Evolutionary conservation across 2,888 invertebrate genomes (phyloP), one percentile per base, ranked within the genome.

Genomic region (Macroteleia sp.): DNA sequence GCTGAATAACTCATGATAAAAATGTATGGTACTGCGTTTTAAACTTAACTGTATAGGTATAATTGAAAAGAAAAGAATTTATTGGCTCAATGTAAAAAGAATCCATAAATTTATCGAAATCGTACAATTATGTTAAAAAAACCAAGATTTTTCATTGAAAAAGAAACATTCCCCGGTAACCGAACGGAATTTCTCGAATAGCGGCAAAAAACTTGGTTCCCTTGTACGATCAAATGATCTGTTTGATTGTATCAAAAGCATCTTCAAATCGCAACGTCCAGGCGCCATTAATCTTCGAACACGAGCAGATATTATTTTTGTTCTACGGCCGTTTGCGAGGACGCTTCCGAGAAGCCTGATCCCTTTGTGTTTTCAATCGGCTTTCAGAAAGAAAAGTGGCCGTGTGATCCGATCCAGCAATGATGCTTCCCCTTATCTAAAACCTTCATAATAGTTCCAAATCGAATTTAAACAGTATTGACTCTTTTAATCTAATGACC

Each of bases 281-380:
- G n/a, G 82, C 82, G 86, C 85, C 88, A 87, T 89, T 88, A 87
- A 89, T 89, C 88, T 86, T 82, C 81, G 85, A 86, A 86, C 86
- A 87, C 86, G 83, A 83, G 80, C 85, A 86, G 87, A 89, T 89
- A 89, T 88, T 88, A 89, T 88, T 89, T 88, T 89, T 86, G 87
- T 89, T 88, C 85, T 85, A 81, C 69, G 83, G 81, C 79, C 85
- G 83, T 80, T 81, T 79, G 73, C 77, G 81, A 81, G 83, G 77
- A 81, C 83, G 82, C 83, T 87, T 89, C 88, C 85, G 81, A 87
- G 88, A 89, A 89, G 83, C 71, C 82, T 76, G 80, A 82, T 82
- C 86, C 64, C 86, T 89, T 89, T 89, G 86, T 88, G 84, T 82
- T 83, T 67, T 79, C 66, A 79, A 71, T 81, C 83, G 82, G 82